Evolutionary conservation across 2,113 vertebrate genomes (phyloP).

Genomic region (Cochlearius cochlearius): DNA sequence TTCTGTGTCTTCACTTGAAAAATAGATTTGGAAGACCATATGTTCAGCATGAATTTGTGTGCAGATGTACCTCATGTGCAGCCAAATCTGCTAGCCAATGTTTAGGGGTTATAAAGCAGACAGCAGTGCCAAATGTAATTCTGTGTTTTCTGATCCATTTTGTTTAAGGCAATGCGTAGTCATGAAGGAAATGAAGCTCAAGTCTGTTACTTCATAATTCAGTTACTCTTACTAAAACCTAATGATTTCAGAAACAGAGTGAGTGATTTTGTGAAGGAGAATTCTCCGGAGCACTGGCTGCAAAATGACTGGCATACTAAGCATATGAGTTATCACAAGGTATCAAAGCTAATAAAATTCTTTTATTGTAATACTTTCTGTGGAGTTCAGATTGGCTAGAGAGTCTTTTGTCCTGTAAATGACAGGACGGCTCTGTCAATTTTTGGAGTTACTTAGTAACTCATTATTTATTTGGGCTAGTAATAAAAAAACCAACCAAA

Average conservation of each 20-base stretch:
- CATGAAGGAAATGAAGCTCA: slow-evolving; percentile 98
- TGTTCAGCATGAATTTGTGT: neutral
- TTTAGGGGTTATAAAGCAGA: neutral
- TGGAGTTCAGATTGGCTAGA: neutral
- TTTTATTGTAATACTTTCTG: neutral
- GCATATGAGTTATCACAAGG: slow-evolving; percentile 99
- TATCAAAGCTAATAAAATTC: slow-evolving; percentile 26
- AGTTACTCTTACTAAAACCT: slow-evolving; percentile 94
- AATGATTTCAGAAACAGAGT: slow-evolving; percentile 98
- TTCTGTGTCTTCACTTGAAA: neutral
- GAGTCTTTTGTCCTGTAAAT: neutral
- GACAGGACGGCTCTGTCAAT: neutral
- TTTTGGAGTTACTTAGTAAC: neutral
- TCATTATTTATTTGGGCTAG: neutral
- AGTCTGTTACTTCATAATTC: slow-evolving; percentile 99
- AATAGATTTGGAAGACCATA: neutral
- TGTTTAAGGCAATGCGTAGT: slow-evolving; percentile 92
- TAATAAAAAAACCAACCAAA: neutral
- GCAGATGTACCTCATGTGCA: neutral
- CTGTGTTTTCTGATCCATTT: neutral
- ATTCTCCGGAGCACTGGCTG: slow-evolving; percentile 97
- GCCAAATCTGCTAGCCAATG: neutral
- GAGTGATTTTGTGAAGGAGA: slow-evolving; percentile 98
- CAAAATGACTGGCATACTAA: slow-evolving; percentile 99
- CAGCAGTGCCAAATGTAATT: neutral